phyloP scores from a whole-genome alignment of 1,140 invertebrate genomes.

The Homalodisca vitripennis region DNA sequence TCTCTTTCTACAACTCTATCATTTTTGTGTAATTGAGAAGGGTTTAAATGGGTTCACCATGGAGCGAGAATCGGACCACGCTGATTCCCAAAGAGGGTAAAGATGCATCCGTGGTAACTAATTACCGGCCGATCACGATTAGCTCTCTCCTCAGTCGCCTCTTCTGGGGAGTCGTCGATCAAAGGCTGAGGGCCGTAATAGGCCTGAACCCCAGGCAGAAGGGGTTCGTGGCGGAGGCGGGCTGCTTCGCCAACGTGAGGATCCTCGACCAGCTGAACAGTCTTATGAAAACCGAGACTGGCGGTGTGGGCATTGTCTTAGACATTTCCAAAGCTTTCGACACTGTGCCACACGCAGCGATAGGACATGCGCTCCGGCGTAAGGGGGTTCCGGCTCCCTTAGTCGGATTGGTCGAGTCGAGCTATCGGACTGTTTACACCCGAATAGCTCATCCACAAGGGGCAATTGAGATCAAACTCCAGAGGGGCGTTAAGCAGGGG shows the following conservation, averaged over 20 bases:
- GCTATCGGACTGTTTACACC: not conserved
- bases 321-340: conserved; percentile 46
- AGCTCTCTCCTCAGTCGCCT: conserved; percentile 36
- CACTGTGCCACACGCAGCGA: conserved; percentile 41
- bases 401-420: not conserved
- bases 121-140: conserved; percentile 42
- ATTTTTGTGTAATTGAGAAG: too few relatives aligned
- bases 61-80: too few relatives aligned
- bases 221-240: conserved; percentile 36
- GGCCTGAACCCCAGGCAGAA: conserved; percentile 37
- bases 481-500: conserved; percentile 45
- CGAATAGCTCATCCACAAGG: conserved; percentile 12
- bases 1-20: too few relatives aligned
- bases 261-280: conserved; percentile 30
- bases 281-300: conserved; percentile 28
- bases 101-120: conserved; percentile 29
- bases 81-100: too few relatives aligned
- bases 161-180: too few relatives aligned
- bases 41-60: too few relatives aligned
- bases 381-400: conserved; percentile 10
- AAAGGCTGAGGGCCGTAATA: too few relatives aligned
- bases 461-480: not conserved
- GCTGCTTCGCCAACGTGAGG: conserved; percentile 36
- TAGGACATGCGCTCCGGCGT: conserved; percentile 30
- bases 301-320: conserved; percentile 36